A percentile compares a stretch with the other conserved stretches of the same genome.
phyloP scores from a whole-genome alignment of 2,888 invertebrate genomes.

The Salpingus planirostris region DNA sequence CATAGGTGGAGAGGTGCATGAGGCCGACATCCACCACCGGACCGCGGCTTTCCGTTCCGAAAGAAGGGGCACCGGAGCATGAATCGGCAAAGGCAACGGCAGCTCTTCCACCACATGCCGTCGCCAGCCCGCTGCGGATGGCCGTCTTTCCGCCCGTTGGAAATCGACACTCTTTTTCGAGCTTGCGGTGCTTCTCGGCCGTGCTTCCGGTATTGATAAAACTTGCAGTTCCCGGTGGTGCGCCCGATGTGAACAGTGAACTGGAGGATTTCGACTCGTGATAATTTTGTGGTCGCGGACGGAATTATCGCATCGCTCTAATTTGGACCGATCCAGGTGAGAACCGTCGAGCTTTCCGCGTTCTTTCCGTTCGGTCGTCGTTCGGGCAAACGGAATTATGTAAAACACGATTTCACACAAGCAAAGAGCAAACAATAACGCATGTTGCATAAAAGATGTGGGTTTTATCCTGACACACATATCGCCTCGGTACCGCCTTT shows the following conservation, averaged over 20 bases:
- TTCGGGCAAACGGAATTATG: too few relatives aligned
- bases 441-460: too few relatives aligned
- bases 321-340: too few relatives aligned
- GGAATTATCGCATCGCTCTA: too few relatives aligned
- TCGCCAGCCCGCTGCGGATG: constrained; percentile 4
- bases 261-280: background rate
- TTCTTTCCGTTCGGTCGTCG: too few relatives aligned
- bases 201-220: constrained; percentile 13
- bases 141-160: constrained; percentile 4
- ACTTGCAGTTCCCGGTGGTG: constrained; percentile 3
- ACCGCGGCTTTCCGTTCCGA: constrained; percentile 5
- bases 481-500: too few relatives aligned
- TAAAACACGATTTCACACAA: too few relatives aligned
- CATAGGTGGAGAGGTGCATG: too few relatives aligned
- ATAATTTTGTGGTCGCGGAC: too few relatives aligned
- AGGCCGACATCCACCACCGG: constrained; percentile 5
- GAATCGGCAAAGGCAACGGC: constrained; percentile 14
- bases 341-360: too few relatives aligned
- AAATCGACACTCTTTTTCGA: constrained; percentile 5
- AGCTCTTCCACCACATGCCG: constrained; percentile 10
- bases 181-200: constrained; percentile 12
- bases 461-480: too few relatives aligned
- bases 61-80: constrained; percentile 13
- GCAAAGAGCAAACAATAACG: too few relatives aligned
- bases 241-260: constrained; percentile 1